Conservation (phyloP, 2,888 invertebrate genomes). For the Habroteleia sp. region DNA sequence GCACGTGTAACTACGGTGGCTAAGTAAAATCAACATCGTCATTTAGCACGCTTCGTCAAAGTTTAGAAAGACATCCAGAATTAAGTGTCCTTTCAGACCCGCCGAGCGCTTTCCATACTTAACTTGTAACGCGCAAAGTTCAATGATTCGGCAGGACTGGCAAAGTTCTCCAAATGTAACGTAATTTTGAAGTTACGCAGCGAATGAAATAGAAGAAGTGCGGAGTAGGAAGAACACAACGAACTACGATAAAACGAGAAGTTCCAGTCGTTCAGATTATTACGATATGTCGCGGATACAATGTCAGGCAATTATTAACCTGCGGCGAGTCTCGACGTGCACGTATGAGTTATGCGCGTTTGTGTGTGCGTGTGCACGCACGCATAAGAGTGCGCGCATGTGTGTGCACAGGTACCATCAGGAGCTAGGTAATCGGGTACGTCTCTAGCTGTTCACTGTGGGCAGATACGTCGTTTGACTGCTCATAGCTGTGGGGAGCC, state of each 20-base stretch:
- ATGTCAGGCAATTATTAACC: conserved; percentile 75
- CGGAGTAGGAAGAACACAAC: conserved; percentile 28
- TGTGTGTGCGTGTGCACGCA: neutral
- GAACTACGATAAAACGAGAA: conserved; percentile 47
- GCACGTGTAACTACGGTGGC: conserved; percentile 27
- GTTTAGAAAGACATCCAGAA: conserved; percentile 49
- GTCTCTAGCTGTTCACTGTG: conserved; percentile 65
- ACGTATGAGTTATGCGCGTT: conserved; percentile 21
- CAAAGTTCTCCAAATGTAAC: conserved; percentile 43
- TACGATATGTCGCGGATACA: conserved; percentile 73
- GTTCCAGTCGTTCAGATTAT: conserved; percentile 63
- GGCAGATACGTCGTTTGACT: conserved; percentile 69
- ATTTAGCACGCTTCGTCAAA: conserved; percentile 52
- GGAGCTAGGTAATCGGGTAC: conserved; percentile 64
- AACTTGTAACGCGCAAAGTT: conserved; percentile 50
- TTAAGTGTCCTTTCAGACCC: conserved; percentile 36
- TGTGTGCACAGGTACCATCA: conserved; percentile 23
- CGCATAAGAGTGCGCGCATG: neutral
- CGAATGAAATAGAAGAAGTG: conserved; percentile 41
- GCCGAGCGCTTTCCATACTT: conserved; percentile 33
- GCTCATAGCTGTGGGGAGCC: conserved; percentile 62
- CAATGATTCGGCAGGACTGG: conserved; percentile 45
- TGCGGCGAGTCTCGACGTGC: conserved; percentile 65
- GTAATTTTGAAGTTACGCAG: conserved; percentile 37
- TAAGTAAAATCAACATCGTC: conserved; percentile 59